phyloP scores from a whole-genome alignment of 2,888 invertebrate genomes.

The Spicauda simplicius region DNA sequence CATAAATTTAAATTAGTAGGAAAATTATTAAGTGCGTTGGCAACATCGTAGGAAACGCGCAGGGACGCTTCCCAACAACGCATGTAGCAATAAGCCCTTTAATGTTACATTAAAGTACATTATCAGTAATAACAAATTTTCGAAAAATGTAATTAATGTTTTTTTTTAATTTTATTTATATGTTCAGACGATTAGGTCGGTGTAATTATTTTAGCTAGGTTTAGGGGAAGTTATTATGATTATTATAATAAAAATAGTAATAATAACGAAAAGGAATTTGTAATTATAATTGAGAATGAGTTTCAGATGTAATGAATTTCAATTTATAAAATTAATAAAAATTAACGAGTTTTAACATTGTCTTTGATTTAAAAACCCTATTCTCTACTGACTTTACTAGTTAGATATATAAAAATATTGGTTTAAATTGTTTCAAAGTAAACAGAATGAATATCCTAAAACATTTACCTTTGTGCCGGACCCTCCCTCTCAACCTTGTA shows the following conservation, averaged over 20 bases:
- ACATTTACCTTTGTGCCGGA: slow-evolving; percentile 57
- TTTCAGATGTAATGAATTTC: slow-evolving; percentile 78
- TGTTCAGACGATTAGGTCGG: slow-evolving; percentile 70
- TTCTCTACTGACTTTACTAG: background rate
- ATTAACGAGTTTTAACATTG: slow-evolving; percentile 77
- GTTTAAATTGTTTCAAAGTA: slow-evolving; percentile 46
- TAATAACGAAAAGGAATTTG: slow-evolving; percentile 81
- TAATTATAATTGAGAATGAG: slow-evolving; percentile 74
- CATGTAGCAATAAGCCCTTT: slow-evolving; percentile 70
- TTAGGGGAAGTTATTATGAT: slow-evolving; percentile 72
- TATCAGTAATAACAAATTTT: slow-evolving; percentile 54
- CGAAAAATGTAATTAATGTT: slow-evolving; percentile 62
- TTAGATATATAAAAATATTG: slow-evolving; percentile 22
- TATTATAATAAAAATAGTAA: slow-evolving; percentile 69
- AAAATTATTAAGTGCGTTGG: slow-evolving; percentile 48
- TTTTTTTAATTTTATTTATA: slow-evolving; percentile 75
- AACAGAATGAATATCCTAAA: slow-evolving; percentile 56
- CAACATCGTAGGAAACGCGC: slow-evolving; percentile 54
- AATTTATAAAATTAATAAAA: slow-evolving; percentile 84
- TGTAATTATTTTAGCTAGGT: slow-evolving; percentile 75
- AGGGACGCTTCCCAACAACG: slow-evolving; percentile 40
- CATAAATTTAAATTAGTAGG: slow-evolving; percentile 52
- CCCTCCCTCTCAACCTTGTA: slow-evolving; percentile 60
- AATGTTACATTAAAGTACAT: slow-evolving; percentile 52
- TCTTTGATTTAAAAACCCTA: slow-evolving; percentile 48